These are phyloP conservation scores for Lysandra bellargus DNA, from an alignment of 2,888 invertebrate species.

Conservation along the genomic window DNA sequence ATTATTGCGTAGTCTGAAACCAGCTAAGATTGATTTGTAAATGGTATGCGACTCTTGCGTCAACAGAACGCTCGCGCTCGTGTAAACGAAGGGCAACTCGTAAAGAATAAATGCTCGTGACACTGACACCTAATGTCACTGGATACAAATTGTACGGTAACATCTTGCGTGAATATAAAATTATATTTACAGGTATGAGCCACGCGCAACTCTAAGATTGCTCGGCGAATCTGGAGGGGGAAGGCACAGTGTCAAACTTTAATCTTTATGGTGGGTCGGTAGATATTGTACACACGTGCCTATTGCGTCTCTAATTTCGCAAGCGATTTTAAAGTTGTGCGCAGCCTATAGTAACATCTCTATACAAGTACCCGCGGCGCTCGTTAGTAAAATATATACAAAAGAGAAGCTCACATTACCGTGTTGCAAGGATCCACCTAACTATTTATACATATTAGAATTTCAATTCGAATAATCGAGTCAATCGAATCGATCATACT, in stretches of 20 bases:
- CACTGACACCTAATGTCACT: slow-evolving; percentile 38
- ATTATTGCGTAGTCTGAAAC: too few relatives aligned
- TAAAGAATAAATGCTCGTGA: slow-evolving; percentile 36
- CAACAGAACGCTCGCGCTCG: not conserved
- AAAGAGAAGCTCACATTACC: slow-evolving; percentile 31
- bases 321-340: not conserved
- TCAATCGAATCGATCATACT: not conserved
- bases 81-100: not conserved
- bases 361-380: slow-evolving; percentile 33
- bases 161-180: slow-evolving; percentile 56
- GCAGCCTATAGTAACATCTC: slow-evolving; percentile 36
- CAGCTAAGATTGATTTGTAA: not conserved
- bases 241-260: not conserved
- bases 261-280: not conserved
- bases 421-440: slow-evolving; percentile 29
- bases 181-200: slow-evolving; percentile 66
- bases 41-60: not conserved
- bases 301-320: not conserved
- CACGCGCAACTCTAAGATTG: not conserved
- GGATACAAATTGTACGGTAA: slow-evolving; percentile 56
- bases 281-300: not conserved
- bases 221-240: not conserved
- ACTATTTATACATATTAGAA: slow-evolving; percentile 28
- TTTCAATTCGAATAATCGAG: not conserved
- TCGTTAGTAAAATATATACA: slow-evolving; percentile 24